Evolutionary conservation across 92 coral and sea anemone species (phyloP).

Genomic region (Paramuricea clavata): DNA sequence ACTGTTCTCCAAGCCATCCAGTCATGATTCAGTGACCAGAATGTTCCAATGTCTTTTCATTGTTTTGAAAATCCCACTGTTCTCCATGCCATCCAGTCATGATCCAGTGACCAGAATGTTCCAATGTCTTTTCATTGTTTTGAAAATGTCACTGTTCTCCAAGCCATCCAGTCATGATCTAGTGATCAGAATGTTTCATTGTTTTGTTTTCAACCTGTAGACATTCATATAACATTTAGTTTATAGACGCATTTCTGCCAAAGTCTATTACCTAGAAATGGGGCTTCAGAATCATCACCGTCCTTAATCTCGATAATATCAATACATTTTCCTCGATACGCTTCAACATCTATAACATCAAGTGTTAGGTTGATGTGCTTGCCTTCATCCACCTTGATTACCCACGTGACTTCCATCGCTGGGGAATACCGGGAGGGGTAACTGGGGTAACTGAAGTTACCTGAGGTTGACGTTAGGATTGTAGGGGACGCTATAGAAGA

Average conservation of each 20-base stretch:
- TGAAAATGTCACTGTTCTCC: too few species aligned
- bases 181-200: neutral
- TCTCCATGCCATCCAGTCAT: too few species aligned
- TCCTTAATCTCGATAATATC: conserved; percentile 95
- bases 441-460: conserved; percentile 77
- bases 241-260: neutral
- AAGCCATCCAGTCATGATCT: conserved; percentile 6
- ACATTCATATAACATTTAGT: neutral
- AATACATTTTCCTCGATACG: conserved; percentile 75
- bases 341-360: conserved; percentile 78
- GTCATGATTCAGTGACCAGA: neutral
- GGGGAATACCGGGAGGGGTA: conserved; percentile 78
- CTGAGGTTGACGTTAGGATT: conserved; percentile 51
- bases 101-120: neutral
- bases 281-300: conserved; percentile 71
- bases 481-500: conserved; percentile 19
- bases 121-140: too few species aligned
- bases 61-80: too few species aligned
- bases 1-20: too few species aligned
- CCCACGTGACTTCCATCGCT: conserved; percentile 81
- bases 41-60: conserved; percentile 4
- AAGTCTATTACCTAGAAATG: conserved; percentile 74
- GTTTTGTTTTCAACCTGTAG: neutral
- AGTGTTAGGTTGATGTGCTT: conserved; percentile 74
- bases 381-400: conserved; percentile 75